These are phyloP conservation scores for Bilobella aurantiaca DNA, from an alignment of 1,140 invertebrate species.

Conservation along the genomic window DNA sequence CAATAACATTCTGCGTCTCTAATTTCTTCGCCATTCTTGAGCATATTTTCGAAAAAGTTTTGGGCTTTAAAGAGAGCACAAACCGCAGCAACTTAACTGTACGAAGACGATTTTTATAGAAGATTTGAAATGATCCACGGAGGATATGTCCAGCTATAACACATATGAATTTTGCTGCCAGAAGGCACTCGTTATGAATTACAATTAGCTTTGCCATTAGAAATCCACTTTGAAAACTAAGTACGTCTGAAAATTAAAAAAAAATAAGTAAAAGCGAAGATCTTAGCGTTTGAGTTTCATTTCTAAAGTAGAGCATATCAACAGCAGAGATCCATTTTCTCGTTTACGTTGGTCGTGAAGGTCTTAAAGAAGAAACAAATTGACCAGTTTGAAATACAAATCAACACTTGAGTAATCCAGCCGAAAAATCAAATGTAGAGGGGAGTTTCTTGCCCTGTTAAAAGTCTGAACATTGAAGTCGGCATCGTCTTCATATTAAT, in stretches of 20 bases:
- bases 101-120: not conserved
- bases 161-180: not conserved
- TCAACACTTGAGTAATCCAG: not conserved
- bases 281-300: no score
- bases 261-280: no score
- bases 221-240: no score
- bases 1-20: no score
- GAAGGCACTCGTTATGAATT: conserved; percentile 2
- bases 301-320: no score
- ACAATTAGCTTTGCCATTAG: not conserved
- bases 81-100: not conserved
- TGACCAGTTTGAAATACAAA: not conserved
- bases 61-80: no score
- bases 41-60: no score
- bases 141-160: conserved; percentile 7
- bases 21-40: no score
- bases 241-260: no score
- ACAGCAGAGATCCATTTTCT: no score
- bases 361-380: not conserved
- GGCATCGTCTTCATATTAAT: conserved; percentile 99
- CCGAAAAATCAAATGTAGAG: conserved; percentile 68
- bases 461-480: conserved; percentile 96
- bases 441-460: conserved; percentile 97
- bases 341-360: no score
- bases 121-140: not conserved